Conservation (phyloP, 2,888 invertebrate species). For the Epirrita christyi region DNA sequence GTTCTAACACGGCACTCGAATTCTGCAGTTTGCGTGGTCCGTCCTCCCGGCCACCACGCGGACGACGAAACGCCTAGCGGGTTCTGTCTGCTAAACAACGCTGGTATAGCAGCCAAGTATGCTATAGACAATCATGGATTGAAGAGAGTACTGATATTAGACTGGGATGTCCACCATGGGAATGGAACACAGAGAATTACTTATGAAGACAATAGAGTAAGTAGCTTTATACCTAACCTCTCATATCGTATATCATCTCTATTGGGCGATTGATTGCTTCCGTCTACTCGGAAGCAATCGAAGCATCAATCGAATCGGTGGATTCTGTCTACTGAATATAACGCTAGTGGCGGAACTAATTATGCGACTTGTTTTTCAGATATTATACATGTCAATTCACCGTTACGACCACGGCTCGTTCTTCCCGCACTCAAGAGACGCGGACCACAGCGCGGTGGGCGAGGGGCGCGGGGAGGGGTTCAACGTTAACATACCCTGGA, state of each 20-base stretch:
- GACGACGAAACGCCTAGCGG: constrained; percentile 91
- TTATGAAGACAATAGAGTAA: constrained; percentile 84
- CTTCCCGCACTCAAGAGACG: constrained; percentile 91
- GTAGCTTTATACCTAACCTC: constrained; percentile 8
- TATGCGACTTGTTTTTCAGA: constrained; percentile 66
- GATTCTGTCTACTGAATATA: too few species aligned
- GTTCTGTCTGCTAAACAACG: constrained; percentile 96
- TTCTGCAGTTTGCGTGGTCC: constrained; percentile 92
- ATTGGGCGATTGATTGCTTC: too few species aligned
- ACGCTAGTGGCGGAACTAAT: too few species aligned
- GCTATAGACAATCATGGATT: constrained; percentile 86
- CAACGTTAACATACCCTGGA: constrained; percentile 98
- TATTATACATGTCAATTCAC: constrained; percentile 96
- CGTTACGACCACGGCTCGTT: constrained; percentile 95
- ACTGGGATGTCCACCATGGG: constrained; percentile 99
- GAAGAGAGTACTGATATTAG: constrained; percentile 89
- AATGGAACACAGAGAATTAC: constrained; percentile 95
- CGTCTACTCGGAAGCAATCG: too few species aligned
- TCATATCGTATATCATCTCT: too few species aligned
- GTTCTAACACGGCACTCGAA: constrained; percentile 87
- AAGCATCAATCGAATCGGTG: too few species aligned
- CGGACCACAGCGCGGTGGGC: constrained; percentile 88
- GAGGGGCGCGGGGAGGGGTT: constrained; percentile 89
- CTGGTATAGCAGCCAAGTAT: constrained; percentile 92
- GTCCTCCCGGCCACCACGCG: constrained; percentile 97